Base-by-base conservation (phyloP, 1,140 invertebrate genomes). In the Sarcophaga peregrina region DNA sequence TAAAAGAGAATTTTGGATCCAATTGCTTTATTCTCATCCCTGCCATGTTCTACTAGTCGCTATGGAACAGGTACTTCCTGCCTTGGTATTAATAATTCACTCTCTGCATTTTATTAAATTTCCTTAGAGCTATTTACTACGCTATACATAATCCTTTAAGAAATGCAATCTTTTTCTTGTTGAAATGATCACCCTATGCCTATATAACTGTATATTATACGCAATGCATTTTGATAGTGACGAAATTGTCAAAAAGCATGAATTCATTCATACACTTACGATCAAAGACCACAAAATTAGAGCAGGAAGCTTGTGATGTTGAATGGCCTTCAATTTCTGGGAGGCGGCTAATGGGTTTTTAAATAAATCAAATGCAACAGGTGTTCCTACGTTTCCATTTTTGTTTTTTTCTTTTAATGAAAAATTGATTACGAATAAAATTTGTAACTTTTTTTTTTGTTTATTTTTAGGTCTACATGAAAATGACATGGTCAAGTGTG, bases 401-500 rank as follows among this genome's bases (percentile, higher is more conserved):
- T 52, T 10, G 5, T 10, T 25, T 68, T 17, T 6, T 68, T 68
- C 7, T 68, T 17, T 15, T 20, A 68, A 20, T 8, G 9, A 68
- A 68, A 68, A 17, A 68, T 8, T 6, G 9, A 68, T 20, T 20
- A 20, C 7, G 10, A 20, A 68, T 8, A 68, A 68, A 5, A 52
- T 52, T 9, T 52, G 1, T 15, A 15, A 15, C 13, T n/a, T 13
- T 13, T 58, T 15, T 81, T 84, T 84, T 62, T 83, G 90, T 13
- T 13, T 58, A 58, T 81, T 84, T 84, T 62, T 83, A 90, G 89
- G 89, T 85, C 83, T 90, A 74, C 84, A 87, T 83, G 89, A 90
- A 83, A 89, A 90, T 84, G 87, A 89, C 85, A 83, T 89, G 83
- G 87, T 90, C 83, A 90, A 90, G 82, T 89, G 88, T 83, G 82